Evolutionary conservation across 2,888 invertebrate genomes (phyloP), one percentile per base, ranked within the genome.

Genomic region (Drosophila nr. perissopoda): DNA sequence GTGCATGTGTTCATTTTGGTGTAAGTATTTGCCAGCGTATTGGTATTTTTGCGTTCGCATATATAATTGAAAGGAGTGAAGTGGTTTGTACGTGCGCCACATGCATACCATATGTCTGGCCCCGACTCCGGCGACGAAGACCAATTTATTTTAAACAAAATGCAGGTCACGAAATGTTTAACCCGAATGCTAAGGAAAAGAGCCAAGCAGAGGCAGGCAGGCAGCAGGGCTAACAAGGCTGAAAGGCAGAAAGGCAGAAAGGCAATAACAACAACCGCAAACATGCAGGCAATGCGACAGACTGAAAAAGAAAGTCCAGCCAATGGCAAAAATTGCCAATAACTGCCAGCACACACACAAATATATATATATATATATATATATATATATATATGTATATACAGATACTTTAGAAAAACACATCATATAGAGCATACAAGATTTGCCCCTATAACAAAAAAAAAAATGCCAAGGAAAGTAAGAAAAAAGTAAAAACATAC

Each of bases 71-170:
- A 85, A 85, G 84, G 84, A 85, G 87, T 83, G 77, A 87, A 87
- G 89, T 84, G 84, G 86, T 69, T 84, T 89, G 82, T 89, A 89
- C 89, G 89, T 89, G 84, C 74, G 89, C 85, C 89, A 85, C 89
- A 85, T 85, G 85, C 84, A 82, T 87, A 88, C 89, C 85, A 89
- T 85, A 85, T 85, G 85, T 84, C 70, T 74, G 78, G 68, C 42
- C 42, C 59, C 29, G 56, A n/a, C 38, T 38, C 56, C 62, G 71
- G 25, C 58, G 62, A 62, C 66, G 38, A 59, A 78, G 83, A 87
- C 88, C 81, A 86, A 89, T 89, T 88, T 89, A 89, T 89, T 89
- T 88, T 74, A 86, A 89, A 85, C 82, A 85, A 84, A 86, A 86
- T 88, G 89, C 85, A 88, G 85, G 89, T 86, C 85, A 86, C 89